phyloP scores from a whole-genome alignment of 2,797 vertebrate species.

The Pseudomugil gertrudae region DNA sequence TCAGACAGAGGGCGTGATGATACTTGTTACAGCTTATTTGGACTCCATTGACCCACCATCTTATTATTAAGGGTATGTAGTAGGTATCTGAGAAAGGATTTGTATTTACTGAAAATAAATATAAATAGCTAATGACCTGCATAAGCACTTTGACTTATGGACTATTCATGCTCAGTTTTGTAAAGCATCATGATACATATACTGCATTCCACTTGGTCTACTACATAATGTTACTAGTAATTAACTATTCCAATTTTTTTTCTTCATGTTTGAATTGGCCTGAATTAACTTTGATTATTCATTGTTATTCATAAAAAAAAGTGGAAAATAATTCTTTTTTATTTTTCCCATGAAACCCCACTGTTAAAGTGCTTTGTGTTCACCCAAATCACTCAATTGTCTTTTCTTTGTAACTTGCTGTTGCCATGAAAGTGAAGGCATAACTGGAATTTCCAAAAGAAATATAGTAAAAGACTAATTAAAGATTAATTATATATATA shows the following conservation, averaged over 20 bases:
- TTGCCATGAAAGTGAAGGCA: not conserved
- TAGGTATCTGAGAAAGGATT: not conserved
- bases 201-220: not conserved
- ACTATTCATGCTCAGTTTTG: slow-evolving; percentile 3
- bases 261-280: not conserved
- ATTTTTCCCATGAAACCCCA: not conserved
- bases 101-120: not conserved
- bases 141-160: not conserved
- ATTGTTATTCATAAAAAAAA: not conserved
- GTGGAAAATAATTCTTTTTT: not conserved
- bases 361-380: not conserved
- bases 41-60: not conserved
- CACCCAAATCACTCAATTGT: not conserved
- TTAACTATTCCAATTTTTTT: not conserved
- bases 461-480: not conserved
- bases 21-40: not conserved
- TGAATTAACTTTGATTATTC: not conserved
- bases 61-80: not conserved
- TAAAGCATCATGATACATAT: not conserved
- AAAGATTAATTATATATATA: too few relatives aligned
- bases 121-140: rapidly evolving
- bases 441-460: not conserved
- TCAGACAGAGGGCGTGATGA: too few relatives aligned
- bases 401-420: not conserved
- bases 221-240: not conserved